Evolutionary conservation across 2,113 vertebrate genomes (phyloP), one percentile per base, ranked within the genome.

Genomic region (Baryphthengus martii): DNA sequence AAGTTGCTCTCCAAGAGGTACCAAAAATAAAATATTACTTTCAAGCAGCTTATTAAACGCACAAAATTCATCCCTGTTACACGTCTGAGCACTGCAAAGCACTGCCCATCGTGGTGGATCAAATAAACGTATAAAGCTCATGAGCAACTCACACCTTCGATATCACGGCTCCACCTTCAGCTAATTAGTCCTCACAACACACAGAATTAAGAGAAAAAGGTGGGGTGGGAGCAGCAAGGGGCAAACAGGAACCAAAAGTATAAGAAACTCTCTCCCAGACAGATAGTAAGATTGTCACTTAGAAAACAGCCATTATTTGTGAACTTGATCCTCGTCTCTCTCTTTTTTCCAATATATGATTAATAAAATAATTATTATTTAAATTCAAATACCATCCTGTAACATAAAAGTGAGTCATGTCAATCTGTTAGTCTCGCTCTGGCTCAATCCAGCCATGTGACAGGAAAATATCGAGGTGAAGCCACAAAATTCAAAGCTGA

Each of bases 21-120:
- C 16, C 37, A 16, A 75, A 56, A 89, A 68, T 7, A 20, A 35
- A 74, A 67, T 0, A 7, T 6, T 10, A 4, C 31, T 50, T 39
- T 14, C 33, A 28, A 62, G 56, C 4, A 1, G 52, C 20, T 84
- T 40, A 5, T 24, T 11, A 19, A 47, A 26, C 0, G 2, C 2
- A 3, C 28, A 2, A 23, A 62, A 39, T 10, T 53, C 5, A 1
- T 3, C 45, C 49, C 63, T 5, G 50, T 4, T 29, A 20, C 2
- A 7, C 67, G 35, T 1, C 47, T 0, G 0, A 24, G 74, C 3
- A 21, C 44, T 49, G 74, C 62, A 59, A 12, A 6, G 2, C 2
- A 0, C 39, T 58, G 89, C 47, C 35, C 56, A 17, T 7, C 56
- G 3, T 1, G 5, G 28, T 7, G 79, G 58, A 47, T 6, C 40